phyloP scores from a whole-genome alignment of 1,140 invertebrate genomes.

The Choristoneura fumiferana region DNA sequence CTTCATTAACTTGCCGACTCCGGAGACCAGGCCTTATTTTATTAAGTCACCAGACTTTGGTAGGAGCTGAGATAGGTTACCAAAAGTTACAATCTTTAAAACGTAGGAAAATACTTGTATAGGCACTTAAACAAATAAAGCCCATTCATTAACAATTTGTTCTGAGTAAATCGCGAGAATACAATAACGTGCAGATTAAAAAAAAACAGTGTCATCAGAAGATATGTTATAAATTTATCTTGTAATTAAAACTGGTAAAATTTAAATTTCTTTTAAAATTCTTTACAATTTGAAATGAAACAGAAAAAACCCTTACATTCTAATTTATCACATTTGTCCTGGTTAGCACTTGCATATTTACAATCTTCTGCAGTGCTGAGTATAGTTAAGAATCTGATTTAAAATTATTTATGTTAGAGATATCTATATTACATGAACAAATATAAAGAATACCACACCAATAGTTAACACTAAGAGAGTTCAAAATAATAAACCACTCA shows the following conservation, averaged over 20 bases:
- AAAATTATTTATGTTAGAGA: constrained; percentile 52
- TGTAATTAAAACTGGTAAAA: constrained; percentile 33
- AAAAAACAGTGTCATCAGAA: neutral
- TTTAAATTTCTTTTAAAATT: constrained; percentile 25
- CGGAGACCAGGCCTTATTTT: neutral
- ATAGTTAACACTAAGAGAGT: constrained; percentile 70
- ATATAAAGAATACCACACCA: constrained; percentile 75
- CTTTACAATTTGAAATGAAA: constrained; percentile 35
- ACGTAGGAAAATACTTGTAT: constrained; percentile 40
- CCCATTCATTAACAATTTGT: constrained; percentile 52
- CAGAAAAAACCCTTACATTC: constrained; percentile 54
- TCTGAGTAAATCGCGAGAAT: no score
- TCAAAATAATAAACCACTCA: constrained; percentile 67
- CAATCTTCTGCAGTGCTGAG: constrained; percentile 61
- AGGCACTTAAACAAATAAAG: constrained; percentile 63
- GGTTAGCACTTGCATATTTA: constrained; percentile 65
- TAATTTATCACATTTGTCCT: constrained; percentile 75
- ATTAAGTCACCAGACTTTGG: constrained; percentile 2
- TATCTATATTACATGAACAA: constrained; percentile 64
- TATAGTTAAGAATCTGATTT: constrained; percentile 63
- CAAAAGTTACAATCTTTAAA: constrained; percentile 27
- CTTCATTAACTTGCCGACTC: neutral
- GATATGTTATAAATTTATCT: constrained; percentile 30
- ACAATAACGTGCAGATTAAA: neutral
- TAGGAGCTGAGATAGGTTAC: constrained; percentile 7